phyloP scores from a whole-genome alignment of 2,797 vertebrate genomes.

The Syncerus caffer region DNA sequence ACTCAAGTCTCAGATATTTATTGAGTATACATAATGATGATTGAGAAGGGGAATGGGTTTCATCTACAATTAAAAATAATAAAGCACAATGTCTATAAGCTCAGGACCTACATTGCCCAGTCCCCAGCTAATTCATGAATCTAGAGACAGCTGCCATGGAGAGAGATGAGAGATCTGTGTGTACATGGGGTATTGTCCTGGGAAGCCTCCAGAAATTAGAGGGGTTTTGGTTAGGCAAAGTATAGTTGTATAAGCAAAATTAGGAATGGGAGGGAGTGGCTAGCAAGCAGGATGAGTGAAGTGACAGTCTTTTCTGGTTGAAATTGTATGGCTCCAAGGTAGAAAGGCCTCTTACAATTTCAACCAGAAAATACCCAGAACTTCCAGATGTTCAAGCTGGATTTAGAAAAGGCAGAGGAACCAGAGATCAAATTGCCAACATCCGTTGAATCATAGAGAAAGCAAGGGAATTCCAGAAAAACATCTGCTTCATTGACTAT shows the following conservation, averaged over 20 bases:
- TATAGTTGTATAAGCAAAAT: neutral
- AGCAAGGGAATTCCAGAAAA: neutral
- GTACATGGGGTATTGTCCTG: neutral
- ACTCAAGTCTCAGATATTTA: neutral
- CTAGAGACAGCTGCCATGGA: neutral
- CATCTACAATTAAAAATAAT: neutral
- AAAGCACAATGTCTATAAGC: neutral
- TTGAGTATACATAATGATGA: slow-evolving; percentile 23
- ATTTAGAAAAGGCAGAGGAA: neutral
- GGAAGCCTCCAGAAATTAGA: slow-evolving; percentile 26
- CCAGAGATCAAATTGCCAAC: neutral
- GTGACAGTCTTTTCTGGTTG: neutral
- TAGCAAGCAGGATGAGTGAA: neutral
- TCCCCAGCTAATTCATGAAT: slow-evolving; percentile 24
- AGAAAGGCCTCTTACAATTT: neutral
- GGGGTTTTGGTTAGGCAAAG: slow-evolving; percentile 38
- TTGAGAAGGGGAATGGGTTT: neutral
- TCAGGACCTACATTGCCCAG: neutral
- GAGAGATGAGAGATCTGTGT: slow-evolving; percentile 1
- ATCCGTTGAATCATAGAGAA: neutral
- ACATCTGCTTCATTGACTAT: neutral
- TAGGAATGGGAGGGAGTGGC: neutral
- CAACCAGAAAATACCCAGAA: neutral
- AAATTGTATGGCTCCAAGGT: neutral
- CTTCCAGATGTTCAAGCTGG: neutral